These are phyloP conservation scores for Ceratitis capitata DNA, from an alignment of 1,140 invertebrate species.

Conservation along the genomic window DNA sequence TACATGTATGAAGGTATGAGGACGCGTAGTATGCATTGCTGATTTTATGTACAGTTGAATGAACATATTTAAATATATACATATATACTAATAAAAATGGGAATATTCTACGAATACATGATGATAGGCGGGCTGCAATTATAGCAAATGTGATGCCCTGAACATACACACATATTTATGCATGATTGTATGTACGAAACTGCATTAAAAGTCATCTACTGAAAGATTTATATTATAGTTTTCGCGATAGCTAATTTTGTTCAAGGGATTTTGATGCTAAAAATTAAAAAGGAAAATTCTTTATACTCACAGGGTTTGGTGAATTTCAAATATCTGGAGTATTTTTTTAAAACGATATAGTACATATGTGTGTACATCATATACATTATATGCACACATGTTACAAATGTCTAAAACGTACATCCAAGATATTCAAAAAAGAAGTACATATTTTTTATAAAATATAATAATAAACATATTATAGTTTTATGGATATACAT, in stretches of 20 bases:
- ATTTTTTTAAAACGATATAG: too few species aligned
- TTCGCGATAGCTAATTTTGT: too few species aligned
- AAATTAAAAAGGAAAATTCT: too few species aligned
- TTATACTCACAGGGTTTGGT: too few species aligned
- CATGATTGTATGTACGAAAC: neutral
- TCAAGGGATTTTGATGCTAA: too few species aligned
- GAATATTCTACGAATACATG: neutral
- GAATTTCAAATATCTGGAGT: too few species aligned
- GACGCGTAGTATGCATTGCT: conserved; percentile 48
- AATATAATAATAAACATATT: neutral
- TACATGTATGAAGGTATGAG: conserved; percentile 15
- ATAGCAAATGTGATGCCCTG: neutral
- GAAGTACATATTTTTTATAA: too few species aligned
- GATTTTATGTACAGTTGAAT: conserved; percentile 22
- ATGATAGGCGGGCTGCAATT: neutral
- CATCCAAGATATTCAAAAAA: neutral
- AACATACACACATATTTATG: neutral
- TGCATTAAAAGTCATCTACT: too few species aligned
- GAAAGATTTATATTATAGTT: too few species aligned
- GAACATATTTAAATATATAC: neutral
- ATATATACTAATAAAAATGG: conserved; percentile 27
- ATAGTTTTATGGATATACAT: neutral
- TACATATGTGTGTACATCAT: neutral
- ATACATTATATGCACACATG: neutral
- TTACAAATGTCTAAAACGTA: neutral